Base-by-base conservation (phyloP, 2,797 vertebrate genomes). In the Megalops cyprinoides region DNA sequence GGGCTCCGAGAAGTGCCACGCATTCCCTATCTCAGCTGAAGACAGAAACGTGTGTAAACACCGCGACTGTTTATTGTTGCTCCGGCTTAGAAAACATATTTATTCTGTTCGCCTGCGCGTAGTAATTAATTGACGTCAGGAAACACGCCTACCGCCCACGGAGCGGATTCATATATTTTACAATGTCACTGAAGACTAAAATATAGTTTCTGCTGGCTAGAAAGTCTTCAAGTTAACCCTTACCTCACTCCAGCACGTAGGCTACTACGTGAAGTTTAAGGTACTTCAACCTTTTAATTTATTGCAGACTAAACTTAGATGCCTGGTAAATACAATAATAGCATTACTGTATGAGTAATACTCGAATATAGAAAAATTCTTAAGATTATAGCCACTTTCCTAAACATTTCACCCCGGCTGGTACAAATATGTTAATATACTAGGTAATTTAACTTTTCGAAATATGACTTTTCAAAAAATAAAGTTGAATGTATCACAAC, bases 31-130 rank as follows among this genome's bases (percentile, higher is more conserved):
- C 79, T 83, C 79, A 58, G 71, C 62, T 49, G 71, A 8, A 39
- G 76, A 82, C 79, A 82, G 75, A 85, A 83, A 82, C 42, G 20
- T 78, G 37, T 65, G 84, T 84, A 80, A 81, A 82, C 74, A 84
- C 34, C 12, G 51, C 77, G 14, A 46, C 58, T 73, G 75, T 86
- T 87, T 84, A 77, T 85, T 85, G 71, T 79, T 81, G 76, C 67
- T 77, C 74, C 80, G 76, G 31, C 58, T 46, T 74, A 2, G 42
- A 65, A 77, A 77, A 80, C 28, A 79, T 37, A 80, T 14, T 39
- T 42, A 77, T 1, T 81, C 46, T 28, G 49, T 42, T 49, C 4
- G n/a, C 48, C 28, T 51, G 77, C 53, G 79, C 65, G 62, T 74
- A 55, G 56, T 74, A 28, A 81, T 85, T 74, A 82, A 53, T 82